Evolutionary conservation across 2,797 vertebrate genomes (phyloP), one percentile per base, ranked within the genome.

Genomic region (Crocidura indochinensis): DNA sequence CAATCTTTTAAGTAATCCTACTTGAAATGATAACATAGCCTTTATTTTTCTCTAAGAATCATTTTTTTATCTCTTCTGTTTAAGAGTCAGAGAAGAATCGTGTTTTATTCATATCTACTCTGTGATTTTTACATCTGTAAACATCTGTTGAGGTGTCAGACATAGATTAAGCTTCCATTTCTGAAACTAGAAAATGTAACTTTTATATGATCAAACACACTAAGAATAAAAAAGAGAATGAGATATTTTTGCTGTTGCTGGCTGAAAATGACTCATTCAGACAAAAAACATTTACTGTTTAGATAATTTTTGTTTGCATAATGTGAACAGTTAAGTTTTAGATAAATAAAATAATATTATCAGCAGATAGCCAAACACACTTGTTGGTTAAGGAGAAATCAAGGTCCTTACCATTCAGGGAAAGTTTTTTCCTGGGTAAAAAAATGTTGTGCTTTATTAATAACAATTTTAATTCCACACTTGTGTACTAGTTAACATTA

Each of bases 141-240:
- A 77, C n/a, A 90, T 84, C 47, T 91, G 17, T 19, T 15, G 71
- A 87, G 29, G 14, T 80, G 24, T 56, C 6, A 87, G 19, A 80
- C 69, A 87, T 73, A 46, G 91, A 65, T 65, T 89, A 56, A 68
- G 67, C 0, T 88, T 64, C 65, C 12, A 31, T 84, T 24, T 93
- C 46, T 71, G 49, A 80, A 77, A 80, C 11, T 79, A 62, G 62
- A 84, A 74, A 86, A 84, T 14, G 20, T 71, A 53, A 1, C 6
- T 75, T 86, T 89, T 67, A 67, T 76, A 31, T 76, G 56, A 80
- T 62, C 29, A 89, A 89, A 87, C 62, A 5, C n/a, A 74, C 29
- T 83, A 82, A 65, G 2, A 71, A 44, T 47, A 60, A 87, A 87
- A 49, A 84, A 29, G 14, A 9, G 68, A 65, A 84, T 20, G 20